phyloP scores from a whole-genome alignment of 2,888 invertebrate species.

The Copidosoma aretas region DNA sequence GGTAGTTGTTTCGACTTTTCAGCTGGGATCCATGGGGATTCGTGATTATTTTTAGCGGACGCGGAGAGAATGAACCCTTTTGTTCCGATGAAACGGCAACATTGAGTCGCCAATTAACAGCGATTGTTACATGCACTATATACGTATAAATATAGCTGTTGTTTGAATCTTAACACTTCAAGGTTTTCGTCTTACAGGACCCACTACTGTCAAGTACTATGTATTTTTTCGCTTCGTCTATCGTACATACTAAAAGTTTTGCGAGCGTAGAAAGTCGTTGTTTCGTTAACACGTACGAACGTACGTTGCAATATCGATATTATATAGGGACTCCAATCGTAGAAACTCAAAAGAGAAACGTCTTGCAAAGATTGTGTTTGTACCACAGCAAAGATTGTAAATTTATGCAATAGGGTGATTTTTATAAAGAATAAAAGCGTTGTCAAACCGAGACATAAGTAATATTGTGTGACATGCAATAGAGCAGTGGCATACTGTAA shows the following conservation, averaged over 20 bases:
- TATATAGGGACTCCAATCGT: slow-evolving; percentile 13
- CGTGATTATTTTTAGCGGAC: background rate
- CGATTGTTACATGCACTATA: slow-evolving; percentile 22
- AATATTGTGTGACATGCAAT: slow-evolving; percentile 21
- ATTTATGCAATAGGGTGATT: slow-evolving; percentile 28
- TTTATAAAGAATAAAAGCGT: slow-evolving; percentile 27
- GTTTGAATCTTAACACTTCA: slow-evolving; percentile 25
- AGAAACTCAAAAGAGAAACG: slow-evolving; percentile 1
- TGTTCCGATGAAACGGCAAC: slow-evolving; percentile 14
- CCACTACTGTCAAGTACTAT: slow-evolving; percentile 9
- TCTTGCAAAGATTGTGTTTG: background rate
- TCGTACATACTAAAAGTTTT: background rate
- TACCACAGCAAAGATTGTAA: slow-evolving; percentile 30
- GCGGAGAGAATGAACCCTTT: background rate
- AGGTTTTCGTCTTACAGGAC: slow-evolving; percentile 5
- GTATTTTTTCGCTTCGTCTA: background rate
- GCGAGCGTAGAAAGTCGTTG: background rate
- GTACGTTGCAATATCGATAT: background rate
- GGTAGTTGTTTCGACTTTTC: background rate
- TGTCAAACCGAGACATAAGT: background rate
- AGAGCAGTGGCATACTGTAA: slow-evolving; percentile 13
- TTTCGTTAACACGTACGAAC: slow-evolving; percentile 6
- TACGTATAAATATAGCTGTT: slow-evolving; percentile 30
- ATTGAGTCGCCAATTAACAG: slow-evolving; percentile 18
- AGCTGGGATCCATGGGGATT: no score